Evolutionary conservation across 2,113 vertebrate species (phyloP).

Genomic region (Crypturellus undulatus): DNA sequence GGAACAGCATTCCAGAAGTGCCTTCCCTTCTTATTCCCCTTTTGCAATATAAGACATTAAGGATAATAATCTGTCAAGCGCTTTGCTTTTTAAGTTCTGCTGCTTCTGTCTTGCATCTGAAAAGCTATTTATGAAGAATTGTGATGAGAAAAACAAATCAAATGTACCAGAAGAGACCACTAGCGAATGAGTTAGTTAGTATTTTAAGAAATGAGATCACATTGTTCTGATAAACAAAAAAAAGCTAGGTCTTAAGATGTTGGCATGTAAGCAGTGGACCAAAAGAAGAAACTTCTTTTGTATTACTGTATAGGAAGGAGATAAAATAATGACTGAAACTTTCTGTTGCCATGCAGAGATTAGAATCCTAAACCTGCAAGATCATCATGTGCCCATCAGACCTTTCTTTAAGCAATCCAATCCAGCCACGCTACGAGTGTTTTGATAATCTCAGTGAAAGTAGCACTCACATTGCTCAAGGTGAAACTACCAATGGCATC

Average conservation of each 20-base stretch:
- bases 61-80: conserved; percentile 21
- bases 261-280: background rate
- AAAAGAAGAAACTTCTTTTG: background rate
- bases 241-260: background rate
- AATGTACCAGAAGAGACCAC: background rate
- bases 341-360: background rate
- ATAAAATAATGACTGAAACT: background rate
- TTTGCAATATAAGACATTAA: conserved; percentile 28
- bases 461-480: background rate
- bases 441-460: background rate
- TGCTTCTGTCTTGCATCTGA: conserved; percentile 25
- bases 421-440: background rate
- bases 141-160: background rate
- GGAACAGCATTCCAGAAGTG: background rate
- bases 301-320: background rate
- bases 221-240: background rate
- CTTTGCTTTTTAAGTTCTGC: conserved; percentile 23
- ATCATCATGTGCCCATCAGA: background rate
- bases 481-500: background rate
- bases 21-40: conserved; percentile 22
- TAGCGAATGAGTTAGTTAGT: background rate
- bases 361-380: background rate
- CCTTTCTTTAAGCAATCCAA: background rate
- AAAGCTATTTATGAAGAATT: conserved; percentile 12
- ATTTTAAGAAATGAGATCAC: background rate